Evolutionary conservation across 2,888 invertebrate genomes (phyloP), one percentile per base, ranked within the genome.

Genomic region (Anoplius nigerrimus): DNA sequence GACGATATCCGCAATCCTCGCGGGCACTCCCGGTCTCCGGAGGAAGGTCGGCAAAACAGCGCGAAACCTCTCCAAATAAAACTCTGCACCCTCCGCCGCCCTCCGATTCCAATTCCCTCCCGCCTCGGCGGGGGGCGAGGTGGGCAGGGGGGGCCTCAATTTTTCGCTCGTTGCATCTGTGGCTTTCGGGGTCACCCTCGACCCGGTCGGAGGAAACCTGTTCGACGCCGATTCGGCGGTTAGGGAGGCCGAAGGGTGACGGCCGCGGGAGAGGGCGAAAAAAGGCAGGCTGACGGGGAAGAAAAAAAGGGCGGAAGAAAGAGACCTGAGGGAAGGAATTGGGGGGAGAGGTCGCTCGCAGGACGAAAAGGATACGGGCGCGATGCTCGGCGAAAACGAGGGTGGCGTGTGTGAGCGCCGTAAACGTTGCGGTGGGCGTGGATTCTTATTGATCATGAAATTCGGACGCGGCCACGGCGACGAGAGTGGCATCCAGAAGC

Each of bases 121-220:
- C n/a, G 16, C n/a, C n/a, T 6, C 42, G 48, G n/a, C 8, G 48
- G 48, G 16, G 48, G 48, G 16, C 13, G 51, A 20, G 8, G 16
- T 18, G 51, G 5, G 22, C 21, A 61, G 59, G 69, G 71, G 69
- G 65, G 75, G 71, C 77, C 72, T 76, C 76, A 82, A 84, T 83
- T 83, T 84, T 80, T 84, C 84, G 84, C 79, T 82, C 74, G 79
- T 74, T 83, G 84, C 83, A 82, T 78, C 84, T 81, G 82, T 76
- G 82, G 77, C 82, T 81, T 75, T 78, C 62, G 55, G 34, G 24
- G 62, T 62, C 57, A 56, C 52, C 42, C 45, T 53, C 51, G 20
- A 62, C 52, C 55, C 27, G 45, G 22, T 24, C 72, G 70, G 51
- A 42, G 63, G 20, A 67, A 72, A 67, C 72, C 76, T 71, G 75